Percentiles rank a stretch among this genome's conserved stretches.
These are phyloP conservation scores for Aurelia sp. DNA, from an alignment of 30 jellyfish, hydroid and myxozoan species.

Conservation along the genomic window DNA sequence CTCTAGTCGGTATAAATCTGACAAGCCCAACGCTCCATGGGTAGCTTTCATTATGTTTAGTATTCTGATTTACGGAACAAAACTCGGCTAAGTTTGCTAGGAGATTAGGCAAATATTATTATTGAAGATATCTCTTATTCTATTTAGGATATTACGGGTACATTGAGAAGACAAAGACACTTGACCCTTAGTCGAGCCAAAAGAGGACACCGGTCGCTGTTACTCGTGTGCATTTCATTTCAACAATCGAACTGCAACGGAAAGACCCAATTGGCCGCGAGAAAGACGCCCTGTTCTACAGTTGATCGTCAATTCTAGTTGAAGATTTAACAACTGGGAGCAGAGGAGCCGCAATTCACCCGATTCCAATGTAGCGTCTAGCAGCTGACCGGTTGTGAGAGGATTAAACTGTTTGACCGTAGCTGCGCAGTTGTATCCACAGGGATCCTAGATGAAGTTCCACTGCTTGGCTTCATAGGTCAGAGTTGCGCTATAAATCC, in stretches of 20 bases:
- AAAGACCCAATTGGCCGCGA: constrained; percentile 36
- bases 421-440: constrained; percentile 64
- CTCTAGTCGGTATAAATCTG: constrained; percentile 31
- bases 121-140: constrained; percentile 63
- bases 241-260: constrained; percentile 12
- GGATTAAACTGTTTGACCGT: constrained; percentile 48
- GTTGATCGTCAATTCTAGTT: constrained; percentile 1
- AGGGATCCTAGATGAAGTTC: constrained; percentile 48
- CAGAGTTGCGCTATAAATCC: constrained; percentile 31
- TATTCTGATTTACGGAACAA: constrained; percentile 54
- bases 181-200: constrained; percentile 47
- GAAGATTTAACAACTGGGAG: constrained; percentile 26
- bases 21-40: constrained; percentile 29
- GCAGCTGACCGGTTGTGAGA: constrained; percentile 78
- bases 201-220: constrained; percentile 41
- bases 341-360: constrained; percentile 45
- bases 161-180: constrained; percentile 43
- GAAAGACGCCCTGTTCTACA: constrained; percentile 7
- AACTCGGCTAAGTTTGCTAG: constrained; percentile 57
- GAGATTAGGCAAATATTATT: constrained; percentile 53
- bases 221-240: constrained; percentile 26
- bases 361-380: constrained; percentile 21
- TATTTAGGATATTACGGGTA: constrained; percentile 64
- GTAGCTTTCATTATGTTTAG: constrained; percentile 38
- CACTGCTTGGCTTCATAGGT: constrained; percentile 46